These are phyloP conservation scores for Pterocles burchelli DNA, from an alignment of 2,113 vertebrate species.

Conservation along the genomic window DNA sequence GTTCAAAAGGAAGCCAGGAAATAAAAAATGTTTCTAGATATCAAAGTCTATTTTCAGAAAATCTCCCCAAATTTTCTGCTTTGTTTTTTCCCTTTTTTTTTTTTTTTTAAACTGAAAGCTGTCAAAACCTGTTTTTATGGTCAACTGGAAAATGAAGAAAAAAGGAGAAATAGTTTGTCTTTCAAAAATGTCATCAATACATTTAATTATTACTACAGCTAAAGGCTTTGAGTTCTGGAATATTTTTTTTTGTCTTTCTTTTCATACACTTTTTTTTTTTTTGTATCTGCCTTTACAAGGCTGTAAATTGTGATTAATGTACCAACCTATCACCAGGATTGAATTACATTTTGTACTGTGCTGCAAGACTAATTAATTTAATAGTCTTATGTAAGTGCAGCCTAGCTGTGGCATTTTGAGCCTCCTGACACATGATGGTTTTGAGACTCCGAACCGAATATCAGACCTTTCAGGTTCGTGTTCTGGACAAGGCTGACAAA, in stretches of 20 bases:
- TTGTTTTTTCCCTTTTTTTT: background rate
- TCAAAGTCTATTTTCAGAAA: background rate
- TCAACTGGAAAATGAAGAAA: background rate
- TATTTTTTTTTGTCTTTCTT: background rate
- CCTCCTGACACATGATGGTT: background rate
- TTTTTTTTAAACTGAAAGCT: background rate
- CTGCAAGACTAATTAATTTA: slow-evolving; percentile 43
- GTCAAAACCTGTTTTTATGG: background rate
- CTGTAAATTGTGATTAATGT: slow-evolving; percentile 54
- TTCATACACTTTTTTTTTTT: background rate
- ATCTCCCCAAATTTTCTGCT: background rate
- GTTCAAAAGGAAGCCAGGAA: background rate
- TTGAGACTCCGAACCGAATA: background rate
- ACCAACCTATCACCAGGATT: slow-evolving; percentile 17
- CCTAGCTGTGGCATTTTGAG: background rate
- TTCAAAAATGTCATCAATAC: background rate
- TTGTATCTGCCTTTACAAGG: slow-evolving; percentile 9
- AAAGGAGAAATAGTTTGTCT: background rate
- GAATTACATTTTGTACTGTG: slow-evolving; percentile 29
- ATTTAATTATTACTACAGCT: background rate
- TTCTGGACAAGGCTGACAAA: background rate
- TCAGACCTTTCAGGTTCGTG: background rate
- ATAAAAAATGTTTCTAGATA: background rate
- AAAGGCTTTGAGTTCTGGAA: background rate
- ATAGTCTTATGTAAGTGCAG: slow-evolving; percentile 8